Conservation (phyloP, 2,113 vertebrate genomes). For the Gorsachius goisagi region DNA sequence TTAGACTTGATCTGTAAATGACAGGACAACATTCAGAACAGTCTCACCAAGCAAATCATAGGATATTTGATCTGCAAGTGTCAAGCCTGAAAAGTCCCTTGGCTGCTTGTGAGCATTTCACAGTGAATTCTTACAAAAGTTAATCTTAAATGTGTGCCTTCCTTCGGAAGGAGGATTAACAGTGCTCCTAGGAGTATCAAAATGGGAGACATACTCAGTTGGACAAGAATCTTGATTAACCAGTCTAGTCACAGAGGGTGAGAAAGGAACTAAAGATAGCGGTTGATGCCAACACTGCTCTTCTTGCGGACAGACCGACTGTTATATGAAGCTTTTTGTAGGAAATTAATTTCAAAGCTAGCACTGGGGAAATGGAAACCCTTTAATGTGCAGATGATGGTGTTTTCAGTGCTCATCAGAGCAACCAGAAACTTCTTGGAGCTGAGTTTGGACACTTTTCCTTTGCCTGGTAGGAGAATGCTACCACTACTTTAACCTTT, state of each 20-base stretch:
- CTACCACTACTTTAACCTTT: not conserved
- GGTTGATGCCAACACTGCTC: not conserved
- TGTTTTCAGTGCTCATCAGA: not conserved
- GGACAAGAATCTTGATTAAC: not conserved
- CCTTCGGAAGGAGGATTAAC: constrained; percentile 26
- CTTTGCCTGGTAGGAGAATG: not conserved
- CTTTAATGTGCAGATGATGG: not conserved
- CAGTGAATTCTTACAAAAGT: constrained; percentile 10
- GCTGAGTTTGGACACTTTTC: not conserved
- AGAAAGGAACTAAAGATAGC: constrained; percentile 23
- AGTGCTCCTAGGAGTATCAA: constrained; percentile 6
- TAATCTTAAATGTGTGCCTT: constrained; percentile 1
- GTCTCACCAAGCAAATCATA: constrained; percentile 42
- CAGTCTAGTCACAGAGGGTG: not conserved
- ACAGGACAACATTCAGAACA: constrained; percentile 53
- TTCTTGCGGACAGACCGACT: not conserved
- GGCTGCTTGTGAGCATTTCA: constrained; percentile 36
- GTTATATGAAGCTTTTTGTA: not conserved
- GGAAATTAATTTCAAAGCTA: not conserved
- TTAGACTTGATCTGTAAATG: constrained; percentile 50
- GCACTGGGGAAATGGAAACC: not conserved
- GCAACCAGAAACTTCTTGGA: not conserved
- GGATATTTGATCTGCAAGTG: constrained; percentile 49
- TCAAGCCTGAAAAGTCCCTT: constrained; percentile 37
- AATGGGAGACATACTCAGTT: not conserved